Evolutionary conservation across 2,113 vertebrate species (phyloP).

Genomic region (Manacus vitellinus): DNA sequence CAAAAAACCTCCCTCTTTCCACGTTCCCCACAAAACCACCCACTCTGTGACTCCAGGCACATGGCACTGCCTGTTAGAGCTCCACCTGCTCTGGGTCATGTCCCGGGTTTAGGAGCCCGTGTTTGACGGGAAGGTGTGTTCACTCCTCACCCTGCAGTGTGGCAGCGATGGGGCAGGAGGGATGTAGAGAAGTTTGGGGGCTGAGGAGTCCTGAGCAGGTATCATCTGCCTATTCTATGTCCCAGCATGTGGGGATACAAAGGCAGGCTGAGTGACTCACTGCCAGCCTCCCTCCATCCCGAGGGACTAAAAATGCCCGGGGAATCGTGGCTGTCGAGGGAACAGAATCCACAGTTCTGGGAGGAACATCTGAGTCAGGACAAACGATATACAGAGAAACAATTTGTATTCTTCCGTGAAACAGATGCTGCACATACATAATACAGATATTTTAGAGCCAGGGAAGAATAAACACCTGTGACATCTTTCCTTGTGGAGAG

Average conservation of each 20-base stretch:
- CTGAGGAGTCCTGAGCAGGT: not conserved
- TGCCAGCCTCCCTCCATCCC: not conserved
- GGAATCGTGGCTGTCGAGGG: not conserved
- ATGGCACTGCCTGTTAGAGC: not conserved
- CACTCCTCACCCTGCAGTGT: not conserved
- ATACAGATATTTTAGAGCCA: not conserved
- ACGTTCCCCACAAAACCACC: conserved; percentile 63
- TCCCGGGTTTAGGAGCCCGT: not conserved
- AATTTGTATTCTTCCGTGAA: not conserved
- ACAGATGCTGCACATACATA: not conserved
- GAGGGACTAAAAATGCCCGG: not conserved
- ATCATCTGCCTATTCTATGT: not conserved
- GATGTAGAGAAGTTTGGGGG: not conserved
- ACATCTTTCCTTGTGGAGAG: not conserved
- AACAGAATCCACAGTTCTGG: not conserved
- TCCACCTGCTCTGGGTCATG: not conserved
- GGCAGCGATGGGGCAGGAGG: not conserved
- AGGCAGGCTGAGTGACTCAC: not conserved
- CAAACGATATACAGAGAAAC: not conserved
- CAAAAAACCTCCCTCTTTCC: conserved; percentile 42
- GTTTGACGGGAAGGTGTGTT: not conserved
- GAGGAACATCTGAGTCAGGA: not conserved
- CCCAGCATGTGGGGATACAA: not conserved
- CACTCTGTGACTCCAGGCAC: conserved; percentile 32
- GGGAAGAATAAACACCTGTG: not conserved